Percentiles rank a stretch among this genome's conserved stretches.
Conservation (phyloP, 2,888 invertebrate genomes). For the Eupithecia inturbata region DNA sequence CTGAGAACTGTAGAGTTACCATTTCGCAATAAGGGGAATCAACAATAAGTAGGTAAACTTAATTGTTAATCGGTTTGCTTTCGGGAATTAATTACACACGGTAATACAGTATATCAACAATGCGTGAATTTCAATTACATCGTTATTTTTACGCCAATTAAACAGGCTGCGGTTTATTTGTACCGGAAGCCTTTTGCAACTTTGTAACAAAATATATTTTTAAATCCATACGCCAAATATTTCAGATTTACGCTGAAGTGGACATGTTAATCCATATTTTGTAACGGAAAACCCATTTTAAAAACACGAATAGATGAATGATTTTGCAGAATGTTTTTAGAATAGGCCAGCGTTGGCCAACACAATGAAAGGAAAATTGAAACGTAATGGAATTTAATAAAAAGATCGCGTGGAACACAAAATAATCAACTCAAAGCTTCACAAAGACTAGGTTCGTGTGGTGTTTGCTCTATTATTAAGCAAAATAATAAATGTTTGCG, state of each 20-base stretch:
- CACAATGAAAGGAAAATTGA: background rate
- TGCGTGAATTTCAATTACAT: constrained; percentile 70
- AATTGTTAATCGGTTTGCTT: constrained; percentile 13
- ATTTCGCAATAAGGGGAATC: background rate
- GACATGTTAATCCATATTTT: constrained; percentile 6
- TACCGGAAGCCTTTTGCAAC: constrained; percentile 52
- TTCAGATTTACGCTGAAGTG: constrained; percentile 9
- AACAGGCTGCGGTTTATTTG: constrained; percentile 65
- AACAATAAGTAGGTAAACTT: background rate
- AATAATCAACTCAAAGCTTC: background rate
- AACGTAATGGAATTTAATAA: background rate
- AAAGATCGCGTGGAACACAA: background rate
- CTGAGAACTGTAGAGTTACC: background rate
- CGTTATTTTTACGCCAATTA: constrained; percentile 82
- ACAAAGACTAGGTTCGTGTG: constrained; percentile 36
- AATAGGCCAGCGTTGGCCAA: background rate
- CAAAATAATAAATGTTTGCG: constrained; percentile 62
- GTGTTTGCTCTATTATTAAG: constrained; percentile 50
- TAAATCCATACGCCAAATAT: constrained; percentile 37
- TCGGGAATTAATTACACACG: constrained; percentile 16
- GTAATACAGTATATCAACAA: constrained; percentile 49
- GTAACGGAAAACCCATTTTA: constrained; percentile 17
- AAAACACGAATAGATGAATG: constrained; percentile 9
- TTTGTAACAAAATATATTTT: constrained; percentile 42
- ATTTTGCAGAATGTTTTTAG: constrained; percentile 12